These are phyloP conservation scores for Troglohyphantes excavatus DNA, from an alignment of 2,888 invertebrate genomes.

Conservation along the genomic window DNA sequence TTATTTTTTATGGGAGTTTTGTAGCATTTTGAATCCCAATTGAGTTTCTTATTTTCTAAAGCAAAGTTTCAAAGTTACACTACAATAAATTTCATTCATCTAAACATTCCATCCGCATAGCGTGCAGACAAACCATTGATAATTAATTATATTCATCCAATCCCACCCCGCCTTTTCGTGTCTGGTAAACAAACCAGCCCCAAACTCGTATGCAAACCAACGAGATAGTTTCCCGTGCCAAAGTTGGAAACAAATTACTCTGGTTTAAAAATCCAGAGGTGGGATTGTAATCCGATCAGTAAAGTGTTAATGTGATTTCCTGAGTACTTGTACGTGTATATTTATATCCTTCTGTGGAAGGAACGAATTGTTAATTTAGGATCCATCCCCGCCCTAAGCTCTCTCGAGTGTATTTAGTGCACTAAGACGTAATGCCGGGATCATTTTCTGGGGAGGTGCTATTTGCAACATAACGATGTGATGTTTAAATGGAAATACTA, in stretches of 20 bases:
- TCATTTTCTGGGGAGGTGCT: constrained; percentile 4
- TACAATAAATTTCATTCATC: no score
- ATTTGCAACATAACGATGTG: constrained; percentile 4
- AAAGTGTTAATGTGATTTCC: constrained; percentile 47
- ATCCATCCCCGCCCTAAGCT: constrained; percentile 38
- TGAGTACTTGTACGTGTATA: constrained; percentile 24
- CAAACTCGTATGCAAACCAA: no score
- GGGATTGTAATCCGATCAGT: constrained; percentile 48
- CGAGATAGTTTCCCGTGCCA: not conserved
- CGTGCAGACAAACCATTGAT: no score
- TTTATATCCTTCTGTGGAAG: constrained; percentile 4
- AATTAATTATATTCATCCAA: no score
- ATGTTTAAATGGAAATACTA: not conserved
- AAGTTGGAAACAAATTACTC: constrained; percentile 32
- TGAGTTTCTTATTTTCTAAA: no score
- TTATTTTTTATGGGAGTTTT: no score
- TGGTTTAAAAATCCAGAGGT: constrained; percentile 30
- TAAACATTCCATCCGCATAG: no score
- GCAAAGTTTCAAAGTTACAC: no score
- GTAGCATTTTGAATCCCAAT: no score
- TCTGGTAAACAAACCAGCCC: no score
- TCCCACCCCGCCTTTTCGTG: no score
- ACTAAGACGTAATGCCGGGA: constrained; percentile 6
- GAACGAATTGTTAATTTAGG: constrained; percentile 30
- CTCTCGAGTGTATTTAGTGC: constrained; percentile 30